Evolutionary conservation across 2,113 vertebrate genomes (phyloP).

Genomic region (Thermophis baileyi): DNA sequence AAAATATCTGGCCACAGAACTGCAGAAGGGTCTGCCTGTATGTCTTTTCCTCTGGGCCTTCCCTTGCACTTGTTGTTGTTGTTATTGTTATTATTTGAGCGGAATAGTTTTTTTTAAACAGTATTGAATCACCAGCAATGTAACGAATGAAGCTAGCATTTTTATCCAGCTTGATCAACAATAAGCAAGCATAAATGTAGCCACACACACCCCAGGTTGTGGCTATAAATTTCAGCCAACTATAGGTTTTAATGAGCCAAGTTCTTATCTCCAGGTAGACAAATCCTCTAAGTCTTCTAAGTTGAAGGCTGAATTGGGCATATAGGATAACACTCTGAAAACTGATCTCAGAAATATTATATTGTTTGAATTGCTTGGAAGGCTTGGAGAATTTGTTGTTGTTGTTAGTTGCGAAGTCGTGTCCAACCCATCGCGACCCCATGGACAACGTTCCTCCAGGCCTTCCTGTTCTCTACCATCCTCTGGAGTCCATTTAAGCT

Average conservation of each 20-base stretch:
- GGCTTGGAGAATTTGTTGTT: not conserved
- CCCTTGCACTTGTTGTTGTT: not conserved
- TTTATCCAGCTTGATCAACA: not conserved
- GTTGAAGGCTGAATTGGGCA: not conserved
- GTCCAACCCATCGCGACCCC: too few species aligned
- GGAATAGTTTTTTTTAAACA: not conserved
- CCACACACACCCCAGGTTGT: not conserved
- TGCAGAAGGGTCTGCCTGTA: not conserved
- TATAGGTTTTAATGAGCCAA: not conserved
- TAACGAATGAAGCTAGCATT: not conserved
- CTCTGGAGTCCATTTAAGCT: too few species aligned
- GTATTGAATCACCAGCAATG: not conserved
- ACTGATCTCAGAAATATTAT: not conserved
- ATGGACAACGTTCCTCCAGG: too few species aligned
- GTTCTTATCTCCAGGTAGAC: not conserved
- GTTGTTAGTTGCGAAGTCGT: too few species aligned
- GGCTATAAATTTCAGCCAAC: not conserved
- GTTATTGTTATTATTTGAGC: not conserved
- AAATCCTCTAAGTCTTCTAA: not conserved
- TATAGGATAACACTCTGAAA: not conserved
- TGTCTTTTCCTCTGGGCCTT: not conserved
- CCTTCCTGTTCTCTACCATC: too few species aligned
- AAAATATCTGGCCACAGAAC: not conserved
- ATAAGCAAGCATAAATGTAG: not conserved
- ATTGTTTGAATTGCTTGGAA: not conserved